Evolutionary conservation across 2,888 invertebrate genomes (phyloP).

Genomic region (Tricholauxania praeusta): DNA sequence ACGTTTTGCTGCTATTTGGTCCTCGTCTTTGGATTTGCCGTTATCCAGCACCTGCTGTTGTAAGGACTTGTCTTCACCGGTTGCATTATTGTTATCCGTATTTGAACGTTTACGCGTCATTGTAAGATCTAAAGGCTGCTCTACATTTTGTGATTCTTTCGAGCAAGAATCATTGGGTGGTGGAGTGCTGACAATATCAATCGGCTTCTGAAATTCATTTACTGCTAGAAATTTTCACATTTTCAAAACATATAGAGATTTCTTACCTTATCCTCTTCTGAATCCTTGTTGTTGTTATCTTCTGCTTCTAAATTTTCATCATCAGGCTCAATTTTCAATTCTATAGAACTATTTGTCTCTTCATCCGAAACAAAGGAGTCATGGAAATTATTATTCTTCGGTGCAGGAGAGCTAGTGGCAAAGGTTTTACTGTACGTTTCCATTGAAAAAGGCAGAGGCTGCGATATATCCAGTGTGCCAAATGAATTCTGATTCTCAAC

Average conservation of each 20-base stretch:
- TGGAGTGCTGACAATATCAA: slow-evolving; percentile 63
- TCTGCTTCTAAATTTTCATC: slow-evolving; percentile 40
- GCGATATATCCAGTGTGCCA: slow-evolving; percentile 13
- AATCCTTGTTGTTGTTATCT: slow-evolving; percentile 45
- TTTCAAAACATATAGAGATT: too few species aligned
- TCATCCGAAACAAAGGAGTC: slow-evolving; percentile 47
- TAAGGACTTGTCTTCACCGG: slow-evolving; percentile 55
- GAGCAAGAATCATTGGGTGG: slow-evolving; percentile 50
- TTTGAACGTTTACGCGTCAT: slow-evolving; percentile 72
- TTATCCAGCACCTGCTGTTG: slow-evolving; percentile 47
- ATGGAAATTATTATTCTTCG: slow-evolving; percentile 22
- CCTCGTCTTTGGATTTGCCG: slow-evolving; percentile 17
- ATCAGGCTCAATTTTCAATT: slow-evolving; percentile 46
- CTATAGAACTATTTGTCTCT: slow-evolving; percentile 47
- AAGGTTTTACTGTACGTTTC: slow-evolving; percentile 25
- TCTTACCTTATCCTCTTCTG: slow-evolving; percentile 64
- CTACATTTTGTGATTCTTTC: slow-evolving; percentile 59
- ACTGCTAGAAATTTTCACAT: background rate
- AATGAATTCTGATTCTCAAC: slow-evolving; percentile 20
- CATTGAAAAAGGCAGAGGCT: slow-evolving; percentile 19
- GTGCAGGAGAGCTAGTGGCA: slow-evolving; percentile 32
- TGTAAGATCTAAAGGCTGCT: slow-evolving; percentile 82
- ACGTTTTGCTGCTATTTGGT: background rate
- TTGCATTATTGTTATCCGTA: slow-evolving; percentile 37
- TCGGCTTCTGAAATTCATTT: slow-evolving; percentile 57